Percentiles rank a stretch among this genome's conserved stretches.
These are phyloP conservation scores for Sturnira hondurensis DNA, from an alignment of 2,113 vertebrate genomes.

Conservation along the genomic window DNA sequence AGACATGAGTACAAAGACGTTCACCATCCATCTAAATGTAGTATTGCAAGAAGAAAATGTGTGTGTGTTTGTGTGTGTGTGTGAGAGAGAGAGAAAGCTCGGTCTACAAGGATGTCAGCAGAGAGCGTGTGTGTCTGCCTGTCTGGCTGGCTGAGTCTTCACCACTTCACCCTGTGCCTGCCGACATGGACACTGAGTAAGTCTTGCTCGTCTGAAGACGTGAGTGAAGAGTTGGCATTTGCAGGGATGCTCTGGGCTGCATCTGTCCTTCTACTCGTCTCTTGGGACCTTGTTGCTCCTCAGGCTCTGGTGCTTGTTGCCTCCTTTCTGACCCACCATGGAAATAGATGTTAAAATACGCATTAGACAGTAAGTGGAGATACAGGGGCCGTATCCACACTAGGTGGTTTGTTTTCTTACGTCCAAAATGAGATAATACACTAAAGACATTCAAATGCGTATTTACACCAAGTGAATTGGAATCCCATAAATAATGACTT, in stretches of 20 bases:
- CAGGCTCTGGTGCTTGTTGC: neutral
- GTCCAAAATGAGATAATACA: neutral
- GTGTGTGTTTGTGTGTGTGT: no score
- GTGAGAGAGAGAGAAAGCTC: neutral
- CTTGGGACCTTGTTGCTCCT: neutral
- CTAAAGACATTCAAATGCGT: neutral
- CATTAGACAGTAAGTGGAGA: neutral
- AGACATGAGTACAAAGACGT: neutral
- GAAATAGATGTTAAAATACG: neutral
- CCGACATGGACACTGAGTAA: neutral
- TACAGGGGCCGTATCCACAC: neutral
- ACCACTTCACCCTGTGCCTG: no score
- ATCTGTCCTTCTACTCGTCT: neutral
- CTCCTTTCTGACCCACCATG: neutral
- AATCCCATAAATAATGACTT: neutral
- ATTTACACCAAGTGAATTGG: neutral
- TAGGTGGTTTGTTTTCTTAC: neutral
- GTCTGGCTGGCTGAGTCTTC: neutral
- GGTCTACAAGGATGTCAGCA: rapidly evolving
- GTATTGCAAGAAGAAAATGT: no score
- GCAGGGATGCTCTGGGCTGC: neutral
- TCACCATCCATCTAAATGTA: neutral
- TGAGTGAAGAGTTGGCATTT: neutral
- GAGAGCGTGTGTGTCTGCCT: no score
- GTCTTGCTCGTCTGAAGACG: neutral